Conservation (phyloP, 1,140 invertebrate genomes). For the Ganaspis sp. region DNA sequence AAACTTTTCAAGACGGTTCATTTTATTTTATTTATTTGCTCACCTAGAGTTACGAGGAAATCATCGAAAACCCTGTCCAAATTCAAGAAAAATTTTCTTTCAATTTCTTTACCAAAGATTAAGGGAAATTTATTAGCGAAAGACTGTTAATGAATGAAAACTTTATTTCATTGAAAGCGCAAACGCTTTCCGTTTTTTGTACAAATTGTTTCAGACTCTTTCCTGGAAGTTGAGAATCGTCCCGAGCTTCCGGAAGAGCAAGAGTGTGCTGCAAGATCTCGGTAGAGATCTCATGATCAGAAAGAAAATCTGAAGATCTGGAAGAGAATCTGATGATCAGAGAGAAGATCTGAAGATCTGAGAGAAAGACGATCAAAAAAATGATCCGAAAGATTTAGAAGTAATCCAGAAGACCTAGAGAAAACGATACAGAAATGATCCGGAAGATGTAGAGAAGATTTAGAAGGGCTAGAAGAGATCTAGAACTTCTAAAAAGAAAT, state of each 20-base stretch:
- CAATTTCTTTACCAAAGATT: constrained; percentile 21
- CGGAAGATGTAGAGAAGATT: too few relatives aligned
- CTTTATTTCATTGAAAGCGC: not conserved
- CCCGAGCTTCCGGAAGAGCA: not conserved
- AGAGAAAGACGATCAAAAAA: too few relatives aligned
- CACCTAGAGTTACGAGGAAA: not conserved
- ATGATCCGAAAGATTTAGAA: too few relatives aligned
- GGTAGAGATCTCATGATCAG: too few relatives aligned
- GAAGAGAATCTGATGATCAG: too few relatives aligned
- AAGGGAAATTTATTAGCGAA: not conserved
- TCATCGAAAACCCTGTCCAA: not conserved
- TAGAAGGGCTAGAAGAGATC: too few relatives aligned
- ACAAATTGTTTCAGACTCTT: not conserved
- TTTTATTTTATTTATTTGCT: constrained; percentile 10
- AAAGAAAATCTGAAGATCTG: too few relatives aligned
- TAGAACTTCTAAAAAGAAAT: constrained; percentile 30
- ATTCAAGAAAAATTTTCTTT: not conserved
- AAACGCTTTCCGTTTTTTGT: not conserved
- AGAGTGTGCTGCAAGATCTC: not conserved
- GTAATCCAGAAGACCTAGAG: too few relatives aligned
- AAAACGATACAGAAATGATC: too few relatives aligned
- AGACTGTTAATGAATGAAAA: not conserved
- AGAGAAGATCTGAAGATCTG: too few relatives aligned
- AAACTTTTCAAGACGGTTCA: constrained; percentile 39
- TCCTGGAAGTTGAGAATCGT: not conserved